A percentile compares a stretch with the other conserved stretches of the same genome.
Conservation (phyloP, 1,140 invertebrate species). For the Eueides isabella region DNA sequence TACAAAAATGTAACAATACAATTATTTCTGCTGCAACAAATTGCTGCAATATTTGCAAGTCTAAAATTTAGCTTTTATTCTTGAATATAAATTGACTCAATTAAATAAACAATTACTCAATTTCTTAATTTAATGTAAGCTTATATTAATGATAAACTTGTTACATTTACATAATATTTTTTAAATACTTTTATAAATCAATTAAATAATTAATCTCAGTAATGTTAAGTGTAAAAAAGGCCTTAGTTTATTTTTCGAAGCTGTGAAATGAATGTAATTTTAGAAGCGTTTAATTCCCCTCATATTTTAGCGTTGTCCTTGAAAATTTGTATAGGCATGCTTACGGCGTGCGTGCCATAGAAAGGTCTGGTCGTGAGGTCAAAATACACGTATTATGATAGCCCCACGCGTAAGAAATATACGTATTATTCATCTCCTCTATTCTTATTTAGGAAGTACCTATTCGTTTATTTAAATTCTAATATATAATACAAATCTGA, state of each 20-base stretch:
- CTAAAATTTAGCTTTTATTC: too few relatives aligned
- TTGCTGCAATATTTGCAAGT: not conserved
- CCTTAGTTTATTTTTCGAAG: not conserved
- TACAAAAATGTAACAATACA: not conserved
- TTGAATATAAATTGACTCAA: too few relatives aligned
- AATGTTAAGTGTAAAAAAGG: not conserved
- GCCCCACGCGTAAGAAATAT: not conserved
- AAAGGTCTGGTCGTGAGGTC: conserved; percentile 22
- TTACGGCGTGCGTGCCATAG: conserved; percentile 5
- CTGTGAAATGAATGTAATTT: not conserved
- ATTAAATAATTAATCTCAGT: not conserved
- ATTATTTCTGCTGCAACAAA: not conserved
- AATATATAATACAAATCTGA: too few relatives aligned
- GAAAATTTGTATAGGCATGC: conserved; percentile 12
- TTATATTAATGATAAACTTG: too few relatives aligned
- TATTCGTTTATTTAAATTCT: too few relatives aligned
- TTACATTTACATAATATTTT: too few relatives aligned
- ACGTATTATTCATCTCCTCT: not conserved
- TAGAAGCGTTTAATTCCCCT: conserved; percentile 5
- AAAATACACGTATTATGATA: conserved; percentile 10
- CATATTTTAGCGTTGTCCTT: conserved; percentile 11
- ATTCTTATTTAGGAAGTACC: not conserved
- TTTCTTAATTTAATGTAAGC: too few relatives aligned
- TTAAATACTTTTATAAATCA: not conserved
- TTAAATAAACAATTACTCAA: too few relatives aligned